A percentile compares a stretch with the other conserved stretches of the same genome.
Evolutionary conservation across 2,888 invertebrate species (phyloP).

Genomic region (Saturnia japonica): DNA sequence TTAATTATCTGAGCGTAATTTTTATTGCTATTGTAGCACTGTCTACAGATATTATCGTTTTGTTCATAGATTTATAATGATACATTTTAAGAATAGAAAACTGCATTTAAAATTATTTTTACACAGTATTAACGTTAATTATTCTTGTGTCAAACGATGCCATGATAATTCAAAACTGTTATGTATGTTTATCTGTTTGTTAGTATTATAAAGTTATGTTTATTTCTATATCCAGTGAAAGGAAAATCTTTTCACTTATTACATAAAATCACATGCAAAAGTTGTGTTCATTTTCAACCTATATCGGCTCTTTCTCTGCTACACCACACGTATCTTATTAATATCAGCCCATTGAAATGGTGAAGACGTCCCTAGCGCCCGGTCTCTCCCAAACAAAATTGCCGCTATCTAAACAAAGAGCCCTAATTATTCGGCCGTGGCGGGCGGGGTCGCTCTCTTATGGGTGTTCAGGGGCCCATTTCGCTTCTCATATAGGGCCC

Average conservation of each 20-base stretch:
- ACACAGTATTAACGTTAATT: background rate
- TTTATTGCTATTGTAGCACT: too few relatives aligned
- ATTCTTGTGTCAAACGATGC: background rate
- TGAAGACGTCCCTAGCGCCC: constrained; percentile 80
- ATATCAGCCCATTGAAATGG: constrained; percentile 78
- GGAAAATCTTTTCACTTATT: background rate
- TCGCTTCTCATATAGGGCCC: constrained; percentile 85
- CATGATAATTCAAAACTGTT: background rate
- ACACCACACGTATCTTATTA: constrained; percentile 78
- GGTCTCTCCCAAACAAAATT: constrained; percentile 83
- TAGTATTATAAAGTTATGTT: background rate
- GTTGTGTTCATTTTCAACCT: background rate
- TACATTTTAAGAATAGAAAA: background rate
- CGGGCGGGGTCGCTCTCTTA: constrained; percentile 86
- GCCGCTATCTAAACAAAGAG: constrained; percentile 84
- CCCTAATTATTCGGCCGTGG: constrained; percentile 85
- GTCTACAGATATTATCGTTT: too few relatives aligned
- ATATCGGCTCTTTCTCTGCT: constrained; percentile 17
- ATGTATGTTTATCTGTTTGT: background rate
- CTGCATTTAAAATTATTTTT: background rate
- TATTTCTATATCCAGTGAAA: background rate
- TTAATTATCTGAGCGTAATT: too few relatives aligned
- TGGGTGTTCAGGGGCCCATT: constrained; percentile 87
- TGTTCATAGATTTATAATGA: background rate
- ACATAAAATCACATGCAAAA: background rate